Conservation (phyloP, 2,888 invertebrate species). For the Gasteruption jaculator region DNA sequence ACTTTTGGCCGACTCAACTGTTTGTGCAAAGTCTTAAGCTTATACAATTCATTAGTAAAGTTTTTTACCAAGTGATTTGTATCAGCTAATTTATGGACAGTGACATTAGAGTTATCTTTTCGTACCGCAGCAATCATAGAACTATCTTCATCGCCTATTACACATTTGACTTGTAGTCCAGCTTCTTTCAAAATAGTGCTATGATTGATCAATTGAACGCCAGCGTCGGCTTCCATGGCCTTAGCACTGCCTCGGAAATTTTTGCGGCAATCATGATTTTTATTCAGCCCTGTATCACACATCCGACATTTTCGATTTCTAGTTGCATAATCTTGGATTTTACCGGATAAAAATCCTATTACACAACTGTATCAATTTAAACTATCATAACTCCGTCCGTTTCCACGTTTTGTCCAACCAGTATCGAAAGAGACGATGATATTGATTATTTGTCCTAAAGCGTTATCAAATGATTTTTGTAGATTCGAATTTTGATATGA, state of each 20-base stretch:
- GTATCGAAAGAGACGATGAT: conserved; percentile 15
- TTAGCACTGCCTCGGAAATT: conserved; percentile 23
- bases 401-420: conserved; percentile 15
- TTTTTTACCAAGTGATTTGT: conserved; percentile 13
- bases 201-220: conserved; percentile 15
- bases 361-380: no score
- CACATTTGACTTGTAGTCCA: conserved; percentile 15
- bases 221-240: conserved; percentile 27
- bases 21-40: conserved; percentile 2
- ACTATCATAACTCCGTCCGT: conserved; percentile 16
- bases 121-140: conserved; percentile 22
- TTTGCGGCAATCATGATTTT: not conserved
- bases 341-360: no score
- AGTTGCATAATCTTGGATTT: no score
- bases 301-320: no score
- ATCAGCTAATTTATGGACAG: conserved; percentile 12
- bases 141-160: conserved; percentile 25
- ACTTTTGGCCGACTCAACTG: conserved; percentile 12
- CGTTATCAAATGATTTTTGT: no score
- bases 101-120: not conserved
- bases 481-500: no score
- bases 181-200: conserved; percentile 19
- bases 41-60: conserved; percentile 15
- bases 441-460: no score
- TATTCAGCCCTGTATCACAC: no score